Evolutionary conservation across 2,888 invertebrate species (phyloP), one percentile per base, ranked within the genome.

Genomic region (Aproaerema taeniolella): DNA sequence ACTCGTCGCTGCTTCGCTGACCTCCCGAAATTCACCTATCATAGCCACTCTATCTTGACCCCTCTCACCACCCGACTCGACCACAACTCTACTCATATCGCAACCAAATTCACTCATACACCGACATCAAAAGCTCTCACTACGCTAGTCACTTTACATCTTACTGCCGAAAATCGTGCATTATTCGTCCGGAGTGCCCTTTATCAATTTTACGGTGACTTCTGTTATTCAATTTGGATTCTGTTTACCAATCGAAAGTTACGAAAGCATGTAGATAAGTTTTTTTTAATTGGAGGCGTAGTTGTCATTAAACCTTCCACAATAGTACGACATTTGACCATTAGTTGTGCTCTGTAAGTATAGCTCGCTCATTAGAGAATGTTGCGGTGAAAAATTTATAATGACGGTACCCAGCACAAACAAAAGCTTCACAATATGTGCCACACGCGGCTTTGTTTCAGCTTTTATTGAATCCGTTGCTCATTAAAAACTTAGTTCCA

Each of bases 391-490:
- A 73, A 67, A 73, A 64, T 59, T 62, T 69, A 76, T 79, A 83
- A 81, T 76, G 78, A 75, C 61, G 61, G 59, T 52, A 57, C 52
- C 53, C 52, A 45, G 46, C 51, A 45, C 48, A 47, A 68, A 81
- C 80, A 81, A 82, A 76, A 66, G 73, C 52, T 42, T 49, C 71
- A 78, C 75, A 79, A 75, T 76, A 57, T 54, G 62, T 61, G 57
- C 55, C 77, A 77, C 74, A 79, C 66, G 77, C 75, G 72, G 65
- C 52, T 77, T 83, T 82, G 82, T 83, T 69, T 54, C 54, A 48
- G 60, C 66, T 70, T 72, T 79, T 80, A 81, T 75, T 74, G 70
- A 75, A 72, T 66, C 67, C 10, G 57, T 73, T 75, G 73, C 80
- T 85, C 81, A 80, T 85, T 83, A 82, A 81, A 76, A 74, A 61